phyloP scores from a whole-genome alignment of 1,140 invertebrate species.

The Drosophila repleta region DNA sequence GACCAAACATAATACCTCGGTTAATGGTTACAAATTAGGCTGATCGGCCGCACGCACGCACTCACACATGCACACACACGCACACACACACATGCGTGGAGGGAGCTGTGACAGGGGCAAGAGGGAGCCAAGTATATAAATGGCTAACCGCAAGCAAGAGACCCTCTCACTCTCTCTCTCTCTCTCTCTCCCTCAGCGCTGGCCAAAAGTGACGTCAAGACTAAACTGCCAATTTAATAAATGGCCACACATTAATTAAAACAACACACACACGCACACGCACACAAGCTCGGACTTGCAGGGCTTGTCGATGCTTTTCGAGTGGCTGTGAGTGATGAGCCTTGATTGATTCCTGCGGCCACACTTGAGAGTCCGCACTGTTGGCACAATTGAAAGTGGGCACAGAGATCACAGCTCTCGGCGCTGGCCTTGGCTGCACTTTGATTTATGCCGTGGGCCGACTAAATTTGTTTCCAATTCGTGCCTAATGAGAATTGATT shows the following conservation, averaged over 20 bases:
- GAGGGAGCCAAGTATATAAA: conserved; percentile 41
- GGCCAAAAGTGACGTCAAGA: conserved; percentile 48
- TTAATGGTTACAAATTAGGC: conserved; percentile 83
- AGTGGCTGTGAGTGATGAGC: conserved; percentile 74
- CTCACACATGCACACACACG: conserved; percentile 46
- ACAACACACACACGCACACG: conserved; percentile 38
- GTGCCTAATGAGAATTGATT: conserved; percentile 79
- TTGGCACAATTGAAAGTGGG: conserved; percentile 68
- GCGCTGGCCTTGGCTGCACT: conserved; percentile 49
- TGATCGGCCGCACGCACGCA: conserved; percentile 65
- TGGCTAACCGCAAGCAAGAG: conserved; percentile 67
- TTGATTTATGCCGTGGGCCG: conserved; percentile 67
- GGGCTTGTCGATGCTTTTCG: conserved; percentile 24
- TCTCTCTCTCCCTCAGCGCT: background rate
- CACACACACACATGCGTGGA: conserved; percentile 36
- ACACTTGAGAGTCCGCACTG: conserved; percentile 72
- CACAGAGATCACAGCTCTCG: conserved; percentile 12
- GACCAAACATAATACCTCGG: conserved; percentile 74
- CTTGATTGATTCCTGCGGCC: conserved; percentile 83
- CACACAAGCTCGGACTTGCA: conserved; percentile 10
- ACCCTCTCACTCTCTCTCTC: conserved; percentile 2
- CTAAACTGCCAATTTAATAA: conserved; percentile 83
- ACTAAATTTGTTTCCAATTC: conserved; percentile 76
- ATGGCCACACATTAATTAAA: conserved; percentile 83
- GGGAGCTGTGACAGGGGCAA: conserved; percentile 21